Conservation (phyloP, 2,797 vertebrate species). For the Ctenochaetus hawaiiensis region DNA sequence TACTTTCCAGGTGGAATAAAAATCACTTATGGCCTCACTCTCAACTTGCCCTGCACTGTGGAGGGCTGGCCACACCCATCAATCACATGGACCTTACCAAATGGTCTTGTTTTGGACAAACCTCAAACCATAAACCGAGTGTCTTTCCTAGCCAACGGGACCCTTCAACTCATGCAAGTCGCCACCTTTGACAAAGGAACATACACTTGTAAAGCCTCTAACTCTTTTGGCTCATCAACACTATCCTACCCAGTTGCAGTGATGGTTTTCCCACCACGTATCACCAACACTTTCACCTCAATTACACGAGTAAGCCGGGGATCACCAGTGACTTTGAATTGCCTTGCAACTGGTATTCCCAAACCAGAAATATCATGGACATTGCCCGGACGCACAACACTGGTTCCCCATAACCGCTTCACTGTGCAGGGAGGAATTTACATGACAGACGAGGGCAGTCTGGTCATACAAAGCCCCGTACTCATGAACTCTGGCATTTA, state of each 20-base stretch:
- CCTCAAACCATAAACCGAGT: slow-evolving; percentile 80
- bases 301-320: slow-evolving; percentile 81
- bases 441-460: slow-evolving; percentile 85
- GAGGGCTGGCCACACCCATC: slow-evolving; percentile 85
- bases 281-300: slow-evolving; percentile 78
- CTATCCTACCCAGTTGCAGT: slow-evolving; percentile 84
- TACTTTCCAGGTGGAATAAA: slow-evolving; percentile 77
- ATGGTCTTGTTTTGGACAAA: slow-evolving; percentile 82
- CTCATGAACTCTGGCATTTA: slow-evolving; percentile 89
- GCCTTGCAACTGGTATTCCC: slow-evolving; percentile 82
- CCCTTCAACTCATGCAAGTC: slow-evolving; percentile 81
- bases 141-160: slow-evolving; percentile 81
- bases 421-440: slow-evolving; percentile 82
- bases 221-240: slow-evolving; percentile 83
- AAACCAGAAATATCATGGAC: slow-evolving; percentile 90
- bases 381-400: slow-evolving; percentile 85
- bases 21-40: slow-evolving; percentile 82
- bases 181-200: slow-evolving; percentile 85
- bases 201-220: slow-evolving; percentile 85
- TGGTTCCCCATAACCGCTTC: slow-evolving; percentile 83
- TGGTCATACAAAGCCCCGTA: slow-evolving; percentile 84
- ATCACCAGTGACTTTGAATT: slow-evolving; percentile 79
- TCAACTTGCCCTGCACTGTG: slow-evolving; percentile 83
- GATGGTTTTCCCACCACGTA: slow-evolving; percentile 84
- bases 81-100: slow-evolving; percentile 86